Conservation (phyloP, 2,113 vertebrate genomes). For the Hydropotes inermis region DNA sequence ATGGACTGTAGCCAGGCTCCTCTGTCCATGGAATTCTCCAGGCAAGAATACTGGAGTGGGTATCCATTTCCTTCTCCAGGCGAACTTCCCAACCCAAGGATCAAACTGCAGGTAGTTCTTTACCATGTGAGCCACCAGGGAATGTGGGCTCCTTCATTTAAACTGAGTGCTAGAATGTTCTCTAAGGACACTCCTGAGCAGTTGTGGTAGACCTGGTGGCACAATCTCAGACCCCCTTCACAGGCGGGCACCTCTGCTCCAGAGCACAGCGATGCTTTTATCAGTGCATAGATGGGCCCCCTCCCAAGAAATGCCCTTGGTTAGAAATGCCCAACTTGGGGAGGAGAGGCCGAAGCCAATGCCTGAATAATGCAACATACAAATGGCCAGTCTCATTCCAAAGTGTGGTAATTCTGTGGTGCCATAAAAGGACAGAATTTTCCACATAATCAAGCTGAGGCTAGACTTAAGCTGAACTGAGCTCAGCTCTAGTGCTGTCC, state of each 20-base stretch:
- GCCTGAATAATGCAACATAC: too few relatives aligned
- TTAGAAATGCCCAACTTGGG: not conserved
- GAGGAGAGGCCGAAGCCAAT: not conserved
- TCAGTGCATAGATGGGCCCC: rapidly evolving
- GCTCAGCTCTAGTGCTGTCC: not conserved
- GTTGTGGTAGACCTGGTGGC: not conserved
- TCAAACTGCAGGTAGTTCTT: not conserved
- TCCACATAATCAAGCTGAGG: not conserved
- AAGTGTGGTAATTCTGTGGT: not conserved
- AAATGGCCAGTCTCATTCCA: not conserved
- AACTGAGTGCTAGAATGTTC: not conserved
- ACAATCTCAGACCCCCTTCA: not conserved
- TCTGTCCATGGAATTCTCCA: not conserved
- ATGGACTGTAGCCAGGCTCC: not conserved
- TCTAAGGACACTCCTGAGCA: not conserved
- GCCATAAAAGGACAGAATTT: not conserved
- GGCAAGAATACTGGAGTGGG: not conserved
- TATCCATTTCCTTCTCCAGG: not conserved
- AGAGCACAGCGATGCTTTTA: not conserved
- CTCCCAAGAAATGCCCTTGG: not conserved
- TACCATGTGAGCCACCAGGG: not conserved
- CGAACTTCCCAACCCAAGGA: not conserved
- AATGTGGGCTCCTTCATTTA: not conserved
- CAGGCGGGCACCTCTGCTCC: not conserved
- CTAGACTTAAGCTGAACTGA: not conserved